Base-by-base conservation (phyloP, 2,113 vertebrate genomes). In the Varanus salvator region DNA sequence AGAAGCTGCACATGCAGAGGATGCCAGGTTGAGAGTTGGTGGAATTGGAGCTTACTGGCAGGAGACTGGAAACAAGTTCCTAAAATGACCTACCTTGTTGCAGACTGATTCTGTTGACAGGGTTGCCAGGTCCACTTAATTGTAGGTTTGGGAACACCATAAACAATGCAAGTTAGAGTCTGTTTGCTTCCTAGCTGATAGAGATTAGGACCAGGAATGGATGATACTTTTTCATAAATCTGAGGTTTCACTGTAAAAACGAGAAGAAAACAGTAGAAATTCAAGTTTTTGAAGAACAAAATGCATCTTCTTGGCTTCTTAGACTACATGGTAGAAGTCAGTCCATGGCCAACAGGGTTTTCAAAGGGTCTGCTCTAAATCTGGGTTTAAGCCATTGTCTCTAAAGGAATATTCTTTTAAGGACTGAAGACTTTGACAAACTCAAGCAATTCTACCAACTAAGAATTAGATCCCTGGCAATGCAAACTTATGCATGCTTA, bases 191-290 rank as follows among this genome's bases (percentile, higher is more conserved):
- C 97, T 87, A 97, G 84, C 0, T 95, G 97, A 76, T 98, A 97
- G 0, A 98, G 97, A 81, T 94, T 97, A 0, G 98, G 97, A 89
- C 98, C 98, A 72, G 96, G 97, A 87, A 97, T 95, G 1, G 98
- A 97, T 6, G 98, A 98, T 85, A 99, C 97, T 92, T 99, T 99
- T 97, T 99, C 99, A 0, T 98, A 99, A 95, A 99, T 99, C 94
- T 98, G 97, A 2, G 99, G 99, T 96, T 98, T 98, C 96, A 98
- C 99, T 99, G 96, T 82, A 69, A 80, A 50, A 76, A 38, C 12
- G 60, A 77, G 15, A 86, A 9, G 85, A 96, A 93, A 14, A 89
- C 69, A 81, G 90, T 72, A 89, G 54, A 78, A 23, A 87, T 96
- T 85, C 94, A 92, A 87, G 8, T 6, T 81, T 64, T 29, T 76